These are phyloP conservation scores for Hartigia nigra DNA, from an alignment of 2,888 invertebrate genomes.

Conservation along the genomic window DNA sequence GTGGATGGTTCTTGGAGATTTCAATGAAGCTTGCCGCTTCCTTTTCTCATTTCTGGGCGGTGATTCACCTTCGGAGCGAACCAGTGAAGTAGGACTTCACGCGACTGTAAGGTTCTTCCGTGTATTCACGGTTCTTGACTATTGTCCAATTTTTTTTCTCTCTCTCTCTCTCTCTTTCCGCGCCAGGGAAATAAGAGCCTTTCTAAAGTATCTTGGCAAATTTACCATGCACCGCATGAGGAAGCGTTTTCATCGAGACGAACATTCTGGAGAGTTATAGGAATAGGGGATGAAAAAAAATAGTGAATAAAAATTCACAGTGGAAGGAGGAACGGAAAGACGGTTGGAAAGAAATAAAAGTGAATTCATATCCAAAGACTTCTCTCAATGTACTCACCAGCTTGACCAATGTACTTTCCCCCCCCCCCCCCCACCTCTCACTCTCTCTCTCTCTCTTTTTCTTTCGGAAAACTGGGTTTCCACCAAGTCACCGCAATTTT, in stretches of 20 bases:
- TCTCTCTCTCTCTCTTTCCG: background rate
- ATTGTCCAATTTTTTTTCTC: background rate
- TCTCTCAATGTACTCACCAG: background rate
- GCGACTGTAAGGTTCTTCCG: background rate
- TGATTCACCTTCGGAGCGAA: background rate
- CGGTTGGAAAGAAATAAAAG: background rate
- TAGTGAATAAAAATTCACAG: background rate
- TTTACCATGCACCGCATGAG: background rate
- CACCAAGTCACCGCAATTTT: conserved; percentile 25
- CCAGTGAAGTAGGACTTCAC: background rate
- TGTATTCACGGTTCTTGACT: background rate
- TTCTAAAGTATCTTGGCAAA: background rate
- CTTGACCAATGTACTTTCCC: conserved; percentile 37
- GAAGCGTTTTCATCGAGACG: background rate
- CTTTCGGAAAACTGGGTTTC: background rate
- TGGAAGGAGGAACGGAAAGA: background rate
- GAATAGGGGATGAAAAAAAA: too few species aligned
- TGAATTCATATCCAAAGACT: background rate
- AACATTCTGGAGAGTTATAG: background rate
- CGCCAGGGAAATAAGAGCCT: background rate
- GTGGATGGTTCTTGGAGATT: background rate
- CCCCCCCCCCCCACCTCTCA: background rate
- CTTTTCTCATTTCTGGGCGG: background rate
- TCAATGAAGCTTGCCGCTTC: background rate
- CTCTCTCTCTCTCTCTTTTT: background rate